Conservation (phyloP, 2,113 vertebrate genomes). For the Regulus satrapa region DNA sequence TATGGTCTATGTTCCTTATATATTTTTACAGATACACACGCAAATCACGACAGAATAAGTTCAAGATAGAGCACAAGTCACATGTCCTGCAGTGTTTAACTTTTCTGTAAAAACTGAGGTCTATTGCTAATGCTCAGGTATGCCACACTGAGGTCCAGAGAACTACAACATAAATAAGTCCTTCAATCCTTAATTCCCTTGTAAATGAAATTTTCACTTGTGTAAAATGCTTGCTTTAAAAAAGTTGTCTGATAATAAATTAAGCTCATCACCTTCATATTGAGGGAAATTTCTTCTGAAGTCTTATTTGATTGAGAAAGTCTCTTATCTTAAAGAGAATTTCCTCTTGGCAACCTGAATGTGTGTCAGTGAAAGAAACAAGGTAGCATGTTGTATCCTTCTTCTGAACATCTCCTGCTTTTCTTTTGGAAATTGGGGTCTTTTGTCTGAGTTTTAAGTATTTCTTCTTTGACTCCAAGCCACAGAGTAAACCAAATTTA, state of each 20-base stretch:
- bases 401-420: not conserved
- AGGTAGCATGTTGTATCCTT: not conserved
- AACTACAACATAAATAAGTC: not conserved
- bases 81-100: not conserved
- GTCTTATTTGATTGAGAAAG: too few species aligned
- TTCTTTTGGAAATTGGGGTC: not conserved
- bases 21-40: not conserved
- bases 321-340: not conserved
- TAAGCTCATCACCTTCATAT: not conserved
- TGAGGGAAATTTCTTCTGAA: not conserved
- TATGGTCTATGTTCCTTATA: accelerated
- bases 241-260: not conserved
- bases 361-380: not conserved
- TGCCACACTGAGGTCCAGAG: not conserved
- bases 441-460: not conserved
- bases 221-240: not conserved
- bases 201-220: not conserved
- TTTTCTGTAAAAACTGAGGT: not conserved
- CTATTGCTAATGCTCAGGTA: not conserved
- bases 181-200: not conserved
- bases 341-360: not conserved
- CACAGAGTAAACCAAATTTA: not conserved
- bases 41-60: not conserved
- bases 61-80: not conserved
- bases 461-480: not conserved